Conservation (phyloP, 2,888 invertebrate species). For the Matsumyia berberina region DNA sequence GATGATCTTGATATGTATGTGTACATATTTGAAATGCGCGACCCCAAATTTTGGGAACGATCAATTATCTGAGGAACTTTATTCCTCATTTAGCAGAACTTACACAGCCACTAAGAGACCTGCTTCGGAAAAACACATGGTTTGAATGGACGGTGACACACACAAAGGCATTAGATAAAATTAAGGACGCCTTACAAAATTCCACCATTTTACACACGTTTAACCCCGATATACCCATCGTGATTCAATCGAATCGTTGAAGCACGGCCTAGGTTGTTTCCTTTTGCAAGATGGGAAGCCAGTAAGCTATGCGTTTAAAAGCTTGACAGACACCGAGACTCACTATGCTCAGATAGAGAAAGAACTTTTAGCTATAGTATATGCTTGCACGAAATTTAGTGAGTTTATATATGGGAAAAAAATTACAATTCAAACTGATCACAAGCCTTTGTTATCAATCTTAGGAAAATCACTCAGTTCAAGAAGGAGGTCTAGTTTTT, state of each 20-base stretch:
- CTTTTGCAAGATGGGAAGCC: too few relatives aligned
- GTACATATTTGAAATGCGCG: too few relatives aligned
- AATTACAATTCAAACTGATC: constrained; percentile 25
- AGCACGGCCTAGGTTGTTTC: background rate
- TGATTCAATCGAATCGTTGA: constrained; percentile 28
- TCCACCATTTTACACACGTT: constrained; percentile 36
- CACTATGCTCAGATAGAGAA: constrained; percentile 68
- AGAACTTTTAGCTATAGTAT: constrained; percentile 37
- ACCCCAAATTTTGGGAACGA: constrained; percentile 78
- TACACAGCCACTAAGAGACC: constrained; percentile 53
- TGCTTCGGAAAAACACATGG: constrained; percentile 77
- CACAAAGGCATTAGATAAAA: constrained; percentile 69
- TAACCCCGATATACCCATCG: constrained; percentile 31
- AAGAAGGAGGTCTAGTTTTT: constrained; percentile 32
- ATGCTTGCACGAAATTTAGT: constrained; percentile 6
- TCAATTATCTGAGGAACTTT: constrained; percentile 58
- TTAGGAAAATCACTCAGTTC: constrained; percentile 11
- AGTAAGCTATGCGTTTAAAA: constrained; percentile 77
- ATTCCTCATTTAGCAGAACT: constrained; percentile 45
- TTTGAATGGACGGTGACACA: constrained; percentile 75
- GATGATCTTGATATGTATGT: too few relatives aligned
- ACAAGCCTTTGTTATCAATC: constrained; percentile 27
- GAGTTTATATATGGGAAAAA: constrained; percentile 21
- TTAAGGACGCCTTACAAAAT: constrained; percentile 77
- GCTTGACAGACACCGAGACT: constrained; percentile 77